Evolutionary conservation across 2,888 invertebrate species (phyloP).

Genomic region (Protophormia terraenovae): DNA sequence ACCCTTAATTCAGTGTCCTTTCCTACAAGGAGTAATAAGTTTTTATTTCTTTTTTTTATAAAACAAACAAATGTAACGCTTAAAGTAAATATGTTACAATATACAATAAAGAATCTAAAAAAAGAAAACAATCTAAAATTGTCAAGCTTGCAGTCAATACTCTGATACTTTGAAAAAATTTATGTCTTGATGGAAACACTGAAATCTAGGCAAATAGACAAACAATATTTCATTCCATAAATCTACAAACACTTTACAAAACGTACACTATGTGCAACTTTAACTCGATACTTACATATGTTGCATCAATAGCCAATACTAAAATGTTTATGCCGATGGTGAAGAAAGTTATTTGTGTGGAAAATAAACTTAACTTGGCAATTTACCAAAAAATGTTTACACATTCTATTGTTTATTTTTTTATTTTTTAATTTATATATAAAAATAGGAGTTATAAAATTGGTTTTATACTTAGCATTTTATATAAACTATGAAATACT

Average conservation of each 20-base stretch:
- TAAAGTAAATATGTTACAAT: conserved; percentile 9
- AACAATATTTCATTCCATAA: neutral
- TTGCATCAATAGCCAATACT: neutral
- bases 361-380: conserved; percentile 60
- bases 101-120: neutral
- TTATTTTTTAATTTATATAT: neutral
- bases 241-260: neutral
- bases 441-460: neutral
- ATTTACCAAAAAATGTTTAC: conserved; percentile 43
- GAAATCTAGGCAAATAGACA: conserved; percentile 15
- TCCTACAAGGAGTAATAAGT: neutral
- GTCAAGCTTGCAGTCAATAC: conserved; percentile 29
- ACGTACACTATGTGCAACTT: neutral
- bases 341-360: conserved; percentile 38
- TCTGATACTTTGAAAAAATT: neutral
- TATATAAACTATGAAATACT: too few relatives aligned
- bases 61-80: conserved; percentile 23
- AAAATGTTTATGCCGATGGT: conserved; percentile 9
- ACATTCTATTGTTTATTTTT: conserved; percentile 17
- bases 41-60: neutral
- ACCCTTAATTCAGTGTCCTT: neutral
- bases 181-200: neutral
- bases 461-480: too few relatives aligned
- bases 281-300: neutral
- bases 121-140: conserved; percentile 17